Percentiles rank a stretch among this genome's conserved stretches.
Evolutionary conservation across 2,888 invertebrate genomes (phyloP).

Genomic region (Pollenia griseotomentosa): DNA sequence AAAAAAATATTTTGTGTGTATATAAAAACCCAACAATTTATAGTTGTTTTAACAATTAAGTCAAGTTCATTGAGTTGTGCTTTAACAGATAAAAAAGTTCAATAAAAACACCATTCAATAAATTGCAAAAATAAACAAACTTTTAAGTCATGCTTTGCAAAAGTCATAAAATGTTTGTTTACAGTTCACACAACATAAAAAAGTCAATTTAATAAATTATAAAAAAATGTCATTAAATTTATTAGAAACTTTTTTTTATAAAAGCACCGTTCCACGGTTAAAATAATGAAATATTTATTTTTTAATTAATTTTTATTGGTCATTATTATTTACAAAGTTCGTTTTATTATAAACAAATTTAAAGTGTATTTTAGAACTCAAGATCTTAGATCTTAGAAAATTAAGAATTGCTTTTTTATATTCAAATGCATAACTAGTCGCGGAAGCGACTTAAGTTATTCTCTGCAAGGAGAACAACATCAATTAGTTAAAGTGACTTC

Average conservation of each 20-base stretch:
- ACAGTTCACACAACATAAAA: constrained; percentile 57
- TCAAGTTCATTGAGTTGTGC: constrained; percentile 66
- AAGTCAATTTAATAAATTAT: constrained; percentile 38
- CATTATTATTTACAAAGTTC: constrained; percentile 22
- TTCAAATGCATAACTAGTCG: too few relatives aligned
- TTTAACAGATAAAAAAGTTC: constrained; percentile 22
- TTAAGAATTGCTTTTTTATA: not conserved
- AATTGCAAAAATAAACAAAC: constrained; percentile 12
- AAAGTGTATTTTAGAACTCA: not conserved
- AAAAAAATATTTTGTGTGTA: not conserved
- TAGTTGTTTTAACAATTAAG: constrained; percentile 58
- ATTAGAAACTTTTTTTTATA: not conserved
- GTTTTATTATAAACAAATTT: not conserved
- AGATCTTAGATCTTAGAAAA: not conserved
- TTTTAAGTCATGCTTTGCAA: constrained; percentile 32
- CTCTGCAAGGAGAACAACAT: too few relatives aligned
- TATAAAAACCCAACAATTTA: constrained; percentile 37
- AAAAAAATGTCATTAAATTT: constrained; percentile 46
- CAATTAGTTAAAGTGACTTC: too few relatives aligned
- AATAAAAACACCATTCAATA: not conserved
- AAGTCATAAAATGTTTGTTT: constrained; percentile 35
- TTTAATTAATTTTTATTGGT: constrained; percentile 58
- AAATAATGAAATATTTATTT: constrained; percentile 42
- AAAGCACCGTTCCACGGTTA: not conserved
- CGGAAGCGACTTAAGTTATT: too few relatives aligned